phyloP scores from a whole-genome alignment of 1,140 invertebrate species.

The Probaryconus sp. region DNA sequence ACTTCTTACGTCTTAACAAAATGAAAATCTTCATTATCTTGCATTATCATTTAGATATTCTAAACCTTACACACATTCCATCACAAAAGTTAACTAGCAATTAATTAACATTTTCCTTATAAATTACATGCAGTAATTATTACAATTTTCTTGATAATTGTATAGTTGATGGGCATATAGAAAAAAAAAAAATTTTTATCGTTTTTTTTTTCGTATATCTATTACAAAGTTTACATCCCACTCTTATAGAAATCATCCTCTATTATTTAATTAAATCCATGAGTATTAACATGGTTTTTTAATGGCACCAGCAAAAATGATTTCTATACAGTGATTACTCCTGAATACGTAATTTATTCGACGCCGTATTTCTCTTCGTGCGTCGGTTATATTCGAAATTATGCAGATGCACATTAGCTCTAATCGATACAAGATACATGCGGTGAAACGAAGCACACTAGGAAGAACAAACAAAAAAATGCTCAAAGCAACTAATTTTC shows the following conservation, averaged over 20 bases:
- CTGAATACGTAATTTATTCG: slow-evolving; percentile 15
- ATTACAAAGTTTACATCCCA: no score
- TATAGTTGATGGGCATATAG: no score
- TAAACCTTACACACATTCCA: slow-evolving; percentile 9
- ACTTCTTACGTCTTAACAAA: no score
- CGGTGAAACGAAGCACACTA: slow-evolving; percentile 17
- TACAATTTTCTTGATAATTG: neutral
- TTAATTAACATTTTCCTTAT: slow-evolving; percentile 8
- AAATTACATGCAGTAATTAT: slow-evolving; percentile 26
- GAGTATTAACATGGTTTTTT: neutral
- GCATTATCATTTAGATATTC: neutral
- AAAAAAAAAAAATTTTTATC: no score
- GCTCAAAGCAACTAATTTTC: slow-evolving; percentile 5
- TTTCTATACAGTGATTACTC: slow-evolving; percentile 62
- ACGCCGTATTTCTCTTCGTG: slow-evolving; percentile 50
- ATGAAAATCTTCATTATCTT: neutral
- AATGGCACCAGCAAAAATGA: slow-evolving; percentile 60
- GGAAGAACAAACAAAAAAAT: slow-evolving; percentile 9
- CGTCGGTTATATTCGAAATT: slow-evolving; percentile 46
- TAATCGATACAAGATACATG: slow-evolving; percentile 40
- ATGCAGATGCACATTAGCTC: slow-evolving; percentile 47
- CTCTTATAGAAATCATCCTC: slow-evolving; percentile 61
- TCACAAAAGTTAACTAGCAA: neutral
- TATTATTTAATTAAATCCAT: neutral
- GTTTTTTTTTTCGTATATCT: no score